phyloP scores from a whole-genome alignment of 1,140 invertebrate genomes.

The Bombus vancouverensis region DNA sequence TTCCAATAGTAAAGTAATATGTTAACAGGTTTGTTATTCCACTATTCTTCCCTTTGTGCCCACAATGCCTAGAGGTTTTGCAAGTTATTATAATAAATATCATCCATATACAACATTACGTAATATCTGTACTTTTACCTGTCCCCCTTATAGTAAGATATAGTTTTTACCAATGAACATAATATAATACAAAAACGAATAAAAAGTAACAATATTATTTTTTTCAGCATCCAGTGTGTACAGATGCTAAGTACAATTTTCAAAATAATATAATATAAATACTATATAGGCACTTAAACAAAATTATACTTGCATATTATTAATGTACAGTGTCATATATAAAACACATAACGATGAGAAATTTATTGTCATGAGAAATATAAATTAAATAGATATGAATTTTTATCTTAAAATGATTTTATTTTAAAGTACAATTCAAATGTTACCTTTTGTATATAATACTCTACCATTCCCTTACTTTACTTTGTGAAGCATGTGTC shows the following conservation, averaged over 20 bases:
- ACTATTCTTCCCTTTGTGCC: slow-evolving; percentile 2
- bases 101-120: slow-evolving; percentile 15
- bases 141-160: slow-evolving; percentile 37
- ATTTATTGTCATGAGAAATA: not conserved
- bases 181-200: not conserved
- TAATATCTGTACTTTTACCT: not conserved
- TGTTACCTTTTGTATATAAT: not conserved
- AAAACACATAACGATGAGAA: not conserved
- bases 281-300: not conserved
- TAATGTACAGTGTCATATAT: not conserved
- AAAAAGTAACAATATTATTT: not conserved
- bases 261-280: not conserved
- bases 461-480: slow-evolving; percentile 84
- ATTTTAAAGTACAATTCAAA: slow-evolving; percentile 3
- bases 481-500: slow-evolving; percentile 86
- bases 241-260: slow-evolving; percentile 6
- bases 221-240: slow-evolving; percentile 38
- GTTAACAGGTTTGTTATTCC: not conserved
- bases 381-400: not conserved
- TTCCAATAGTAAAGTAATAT: not conserved
- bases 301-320: not conserved
- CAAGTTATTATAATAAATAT: slow-evolving; percentile 28
- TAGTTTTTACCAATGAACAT: not conserved
- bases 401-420: slow-evolving; percentile 3
- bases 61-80: slow-evolving; percentile 10